Evolutionary conservation across 2,888 invertebrate species (phyloP), one percentile per base, ranked within the genome.

Genomic region (Chesias legatella): DNA sequence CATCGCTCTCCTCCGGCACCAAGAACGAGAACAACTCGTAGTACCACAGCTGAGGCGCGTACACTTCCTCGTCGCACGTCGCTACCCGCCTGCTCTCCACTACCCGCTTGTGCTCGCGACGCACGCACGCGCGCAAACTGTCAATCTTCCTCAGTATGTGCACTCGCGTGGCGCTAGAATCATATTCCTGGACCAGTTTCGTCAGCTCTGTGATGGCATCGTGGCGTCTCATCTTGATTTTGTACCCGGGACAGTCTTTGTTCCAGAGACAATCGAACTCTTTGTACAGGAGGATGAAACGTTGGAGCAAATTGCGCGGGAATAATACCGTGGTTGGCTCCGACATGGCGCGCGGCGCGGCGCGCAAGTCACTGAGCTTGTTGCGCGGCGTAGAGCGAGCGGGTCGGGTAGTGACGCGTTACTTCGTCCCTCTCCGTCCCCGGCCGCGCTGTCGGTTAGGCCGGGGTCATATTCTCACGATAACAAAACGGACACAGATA

Each of bases 141-240:
- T 85, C 85, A 24, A 86, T 82, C 58, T 85, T 85, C 35, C 84
- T 68, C 51, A 84, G 49, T 3, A 85, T 74, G 33, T 84, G 83
- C 1, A 83, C 83, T 25, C 78, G 63, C 0, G 84, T 84, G 10
- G 82, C 84, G 6, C 63, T 68, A 8, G 77, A 67, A 23, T 83
- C 81, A 41, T 73, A 75, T 33, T 75, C 64, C 40, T 80, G 81
- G 0, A 84, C 77, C 7, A 85, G 53, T 13, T 67, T 58, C 0
- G 84, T 84, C 31, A 86, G 48, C 51, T 72, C 73, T 0, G 77
- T 67, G 7, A 83, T 60, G 0, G 82, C 85, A 8, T 78, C 74
- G 36, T 80, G 73, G 1, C 80, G 53, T 40, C 73, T 73, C 42
- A 63, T 57, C 47, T 78, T 83, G 13, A 72, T 61, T 56, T 79